These are phyloP conservation scores for Thaumetopoea pityocampa DNA, from an alignment of 1,140 invertebrate genomes.

Conservation along the genomic window DNA sequence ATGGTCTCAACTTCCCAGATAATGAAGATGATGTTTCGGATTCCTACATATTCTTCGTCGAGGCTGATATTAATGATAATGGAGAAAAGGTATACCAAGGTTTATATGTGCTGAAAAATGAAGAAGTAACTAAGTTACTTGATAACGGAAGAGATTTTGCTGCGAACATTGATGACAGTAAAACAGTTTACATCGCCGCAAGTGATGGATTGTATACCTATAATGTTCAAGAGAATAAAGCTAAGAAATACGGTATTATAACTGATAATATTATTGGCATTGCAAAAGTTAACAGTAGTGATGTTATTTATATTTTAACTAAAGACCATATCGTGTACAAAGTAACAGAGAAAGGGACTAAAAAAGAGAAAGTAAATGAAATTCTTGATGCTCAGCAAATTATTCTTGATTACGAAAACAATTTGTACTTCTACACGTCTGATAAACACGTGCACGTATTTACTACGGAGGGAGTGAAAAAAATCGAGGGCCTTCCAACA, in stretches of 20 bases:
- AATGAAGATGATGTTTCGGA: slow-evolving; percentile 13
- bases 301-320: slow-evolving; percentile 41
- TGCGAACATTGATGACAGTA: slow-evolving; percentile 28
- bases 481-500: slow-evolving; percentile 33
- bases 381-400: slow-evolving; percentile 34
- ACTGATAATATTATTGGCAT: slow-evolving; percentile 41
- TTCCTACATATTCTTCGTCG: slow-evolving; percentile 35
- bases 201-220: slow-evolving; percentile 44
- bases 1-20: slow-evolving; percentile 41
- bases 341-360: slow-evolving; percentile 37
- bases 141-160: slow-evolving; percentile 40
- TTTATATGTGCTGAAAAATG: slow-evolving; percentile 27
- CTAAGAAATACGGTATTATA: slow-evolving; percentile 43
- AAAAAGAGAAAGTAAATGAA: slow-evolving; percentile 38
- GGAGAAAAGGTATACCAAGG: slow-evolving; percentile 32
- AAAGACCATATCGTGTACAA: slow-evolving; percentile 39
- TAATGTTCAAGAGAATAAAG: slow-evolving; percentile 23
- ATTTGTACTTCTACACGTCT: slow-evolving; percentile 37
- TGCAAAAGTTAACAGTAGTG: slow-evolving; percentile 26
- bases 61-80: slow-evolving; percentile 31
- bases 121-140: slow-evolving; percentile 30
- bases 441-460: slow-evolving; percentile 35
- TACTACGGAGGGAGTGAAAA: slow-evolving; percentile 24
- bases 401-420: slow-evolving; percentile 34
- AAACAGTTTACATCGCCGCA: slow-evolving; percentile 37